Percentiles rank a stretch among this genome's conserved stretches.
Conservation (phyloP, 2,888 invertebrate species). For the Gastracanthus pulcherrimus region DNA sequence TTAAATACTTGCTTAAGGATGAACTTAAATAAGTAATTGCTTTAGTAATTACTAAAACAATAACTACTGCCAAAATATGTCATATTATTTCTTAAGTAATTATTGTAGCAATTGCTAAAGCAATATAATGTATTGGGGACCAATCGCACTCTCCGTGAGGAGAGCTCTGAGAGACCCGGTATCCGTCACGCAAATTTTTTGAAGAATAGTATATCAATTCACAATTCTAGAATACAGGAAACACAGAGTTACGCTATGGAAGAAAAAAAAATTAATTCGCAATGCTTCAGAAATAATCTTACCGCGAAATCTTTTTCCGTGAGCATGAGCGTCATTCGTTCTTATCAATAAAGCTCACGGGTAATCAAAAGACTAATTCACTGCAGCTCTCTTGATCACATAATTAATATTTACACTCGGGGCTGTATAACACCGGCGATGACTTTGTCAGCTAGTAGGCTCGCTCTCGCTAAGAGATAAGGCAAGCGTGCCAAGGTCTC, state of each 20-base stretch:
- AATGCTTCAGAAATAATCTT: background rate
- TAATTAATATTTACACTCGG: constrained; percentile 38
- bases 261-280: background rate
- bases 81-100: too few relatives aligned
- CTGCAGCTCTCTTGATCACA: constrained; percentile 13
- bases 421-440: constrained; percentile 1
- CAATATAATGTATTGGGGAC: too few relatives aligned
- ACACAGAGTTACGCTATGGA: background rate
- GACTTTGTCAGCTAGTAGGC: background rate
- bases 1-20: too few relatives aligned
- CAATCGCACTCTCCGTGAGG: too few relatives aligned
- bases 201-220: too few relatives aligned
- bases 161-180: too few relatives aligned
- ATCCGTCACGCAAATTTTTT: too few relatives aligned
- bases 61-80: too few relatives aligned
- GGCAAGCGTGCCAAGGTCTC: constrained; percentile 39
- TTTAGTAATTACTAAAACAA: too few relatives aligned
- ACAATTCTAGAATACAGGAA: too few relatives aligned
- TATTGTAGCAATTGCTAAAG: too few relatives aligned
- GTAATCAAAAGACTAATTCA: constrained; percentile 4
- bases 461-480: constrained; percentile 27
- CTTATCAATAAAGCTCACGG: background rate
- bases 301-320: background rate
- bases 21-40: too few relatives aligned
- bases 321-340: background rate